Percentiles rank a stretch among this genome's conserved stretches.
Conservation (phyloP, 2,113 vertebrate species). For the Neofelis nebulosa region DNA sequence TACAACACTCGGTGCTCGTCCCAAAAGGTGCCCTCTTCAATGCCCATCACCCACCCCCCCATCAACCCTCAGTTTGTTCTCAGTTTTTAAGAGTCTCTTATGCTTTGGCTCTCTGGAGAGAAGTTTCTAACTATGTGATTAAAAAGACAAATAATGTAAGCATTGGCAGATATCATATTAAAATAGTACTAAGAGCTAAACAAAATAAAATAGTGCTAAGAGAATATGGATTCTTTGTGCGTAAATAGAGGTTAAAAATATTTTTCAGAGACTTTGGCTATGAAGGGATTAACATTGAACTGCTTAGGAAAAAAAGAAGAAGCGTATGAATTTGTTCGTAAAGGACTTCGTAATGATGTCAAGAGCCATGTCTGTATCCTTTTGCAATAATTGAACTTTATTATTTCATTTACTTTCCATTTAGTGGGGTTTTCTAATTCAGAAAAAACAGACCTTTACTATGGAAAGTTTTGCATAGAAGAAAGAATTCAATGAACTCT, state of each 20-base stretch:
- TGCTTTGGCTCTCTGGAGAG: not conserved
- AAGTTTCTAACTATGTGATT: not conserved
- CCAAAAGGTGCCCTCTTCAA: no score
- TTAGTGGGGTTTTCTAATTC: conserved; percentile 36
- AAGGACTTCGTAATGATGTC: conserved; percentile 88
- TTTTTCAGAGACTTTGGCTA: conserved; percentile 88
- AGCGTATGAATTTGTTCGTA: conserved; percentile 88
- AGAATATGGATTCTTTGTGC: conserved; percentile 36
- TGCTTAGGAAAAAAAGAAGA: conserved; percentile 90
- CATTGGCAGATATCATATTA: not conserved
- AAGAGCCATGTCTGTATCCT: conserved; percentile 92
- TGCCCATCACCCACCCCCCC: no score
- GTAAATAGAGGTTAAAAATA: conserved; percentile 60
- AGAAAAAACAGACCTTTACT: not conserved
- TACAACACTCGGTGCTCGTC: no score
- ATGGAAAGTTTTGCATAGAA: not conserved
- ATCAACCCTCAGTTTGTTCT: no score
- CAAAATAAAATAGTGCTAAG: not conserved
- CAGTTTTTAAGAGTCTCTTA: no score
- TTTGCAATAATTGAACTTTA: conserved; percentile 60
- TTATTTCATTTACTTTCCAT: conserved; percentile 23
- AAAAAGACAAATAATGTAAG: not conserved
- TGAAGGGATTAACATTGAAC: conserved; percentile 90
- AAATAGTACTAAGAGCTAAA: not conserved
- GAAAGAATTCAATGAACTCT: not conserved